Evolutionary conservation across 1,140 invertebrate species (phyloP), one percentile per base, ranked within the genome.

Genomic region (Drosophila lacertosa): DNA sequence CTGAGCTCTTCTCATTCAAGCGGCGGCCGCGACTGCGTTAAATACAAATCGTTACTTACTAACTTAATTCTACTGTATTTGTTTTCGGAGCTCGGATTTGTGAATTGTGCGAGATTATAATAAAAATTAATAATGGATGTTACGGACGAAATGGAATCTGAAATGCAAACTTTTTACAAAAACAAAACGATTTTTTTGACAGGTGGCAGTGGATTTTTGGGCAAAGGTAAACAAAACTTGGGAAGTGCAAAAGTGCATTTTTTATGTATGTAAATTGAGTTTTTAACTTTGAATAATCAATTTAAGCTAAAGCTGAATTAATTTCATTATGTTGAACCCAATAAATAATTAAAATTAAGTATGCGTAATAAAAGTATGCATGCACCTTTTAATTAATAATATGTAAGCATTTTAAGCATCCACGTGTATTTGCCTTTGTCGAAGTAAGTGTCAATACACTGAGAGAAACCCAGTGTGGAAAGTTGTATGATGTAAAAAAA

Each of bases 151-250:
- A 77, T 74, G 80, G 42, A 50, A 15, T 64, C 84, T 9, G 71
- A 75, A 44, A 93, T 95, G 11, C 92, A 93, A 55, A 66, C 86
- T n/a, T 95, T 94, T 90, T 95, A 93, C 77, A 92, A 92, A 48
- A 91, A 93, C 48, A 93, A 93, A 83, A 91, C 90, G 60, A 91
- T 95, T 50, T 95, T 97, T 76, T 79, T 95, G 73, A 95, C 94
- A 0, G 94, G 94, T 13, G 94, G 93, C 6, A 96, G 95, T 45
- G 96, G 96, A 50, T 96, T 96, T 91, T 92, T 96, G 75, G 96
- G 96, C 2, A 96, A 96, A 93, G 94, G 92, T 93, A 78, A 37
- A 26, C n/a, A 48, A 63, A 9, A 16, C 10, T 33, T 54, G 20
- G 33, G 10, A 26, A 15, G 5, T 54, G 33, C 9, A 42, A 26